Evolutionary conservation across 92 coral and sea anemone species (phyloP).

Genomic region (Muricea muricata): DNA sequence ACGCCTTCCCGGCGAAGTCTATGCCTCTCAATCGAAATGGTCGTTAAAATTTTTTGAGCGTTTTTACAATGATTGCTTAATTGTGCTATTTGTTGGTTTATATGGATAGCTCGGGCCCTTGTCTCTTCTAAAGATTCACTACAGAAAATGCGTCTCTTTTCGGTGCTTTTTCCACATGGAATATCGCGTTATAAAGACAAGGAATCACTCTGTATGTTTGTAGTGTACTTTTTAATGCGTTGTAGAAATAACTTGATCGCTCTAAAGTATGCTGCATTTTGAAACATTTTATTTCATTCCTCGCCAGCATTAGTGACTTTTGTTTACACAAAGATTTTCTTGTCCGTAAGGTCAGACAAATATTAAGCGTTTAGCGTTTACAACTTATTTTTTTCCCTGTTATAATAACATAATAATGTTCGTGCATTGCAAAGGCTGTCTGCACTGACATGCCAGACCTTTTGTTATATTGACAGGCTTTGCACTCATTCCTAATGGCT

Average conservation of each 20-base stretch:
- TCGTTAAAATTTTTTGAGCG: neutral
- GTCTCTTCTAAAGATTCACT: constrained; percentile 10
- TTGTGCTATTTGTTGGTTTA: constrained; percentile 41
- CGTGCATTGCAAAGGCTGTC: neutral
- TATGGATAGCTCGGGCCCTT: constrained; percentile 27
- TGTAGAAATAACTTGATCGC: constrained; percentile 6
- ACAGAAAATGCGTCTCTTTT: neutral
- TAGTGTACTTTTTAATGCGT: constrained; percentile 32
- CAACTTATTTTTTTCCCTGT: neutral
- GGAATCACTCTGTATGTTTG: too few relatives aligned
- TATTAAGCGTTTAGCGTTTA: constrained; percentile 33
- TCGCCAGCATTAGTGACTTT: constrained; percentile 1
- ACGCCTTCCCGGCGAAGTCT: neutral
- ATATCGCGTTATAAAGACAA: too few relatives aligned
- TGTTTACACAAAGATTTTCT: constrained; percentile 68
- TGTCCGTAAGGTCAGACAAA: constrained; percentile 66
- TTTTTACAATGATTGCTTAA: constrained; percentile 18
- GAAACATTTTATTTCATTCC: neutral
- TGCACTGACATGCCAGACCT: neutral
- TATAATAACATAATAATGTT: neutral
- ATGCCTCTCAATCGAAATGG: neutral
- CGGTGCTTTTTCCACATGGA: neutral
- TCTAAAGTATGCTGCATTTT: constrained; percentile 33
- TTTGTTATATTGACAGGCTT: neutral
- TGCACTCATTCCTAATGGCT: neutral